Base-by-base conservation (phyloP, 2,797 vertebrate species). In the Gila robusta region DNA sequence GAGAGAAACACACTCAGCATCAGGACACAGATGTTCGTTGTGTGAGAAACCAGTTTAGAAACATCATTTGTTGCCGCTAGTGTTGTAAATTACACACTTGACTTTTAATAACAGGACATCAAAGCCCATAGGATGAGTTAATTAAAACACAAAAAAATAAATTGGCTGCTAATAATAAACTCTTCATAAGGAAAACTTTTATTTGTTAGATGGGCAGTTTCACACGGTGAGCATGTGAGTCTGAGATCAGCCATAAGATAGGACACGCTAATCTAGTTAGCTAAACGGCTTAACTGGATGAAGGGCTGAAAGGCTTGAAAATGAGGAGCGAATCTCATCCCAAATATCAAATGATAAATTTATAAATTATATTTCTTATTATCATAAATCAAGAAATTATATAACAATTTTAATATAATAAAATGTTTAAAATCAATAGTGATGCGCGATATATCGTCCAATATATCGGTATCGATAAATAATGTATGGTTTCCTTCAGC, bases 201-300 rank as follows among this genome's bases (percentile, higher is more conserved):
- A 77, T 77, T n/a, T 14, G 49, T 49, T 23, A 28, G 44, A 17
- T 26, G 32, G 47, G 47, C 4, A 19, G 9, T 32, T 35, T 52
- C 52, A 74, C 19, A 56, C 73, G 0, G 23, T 2, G 76, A 62
- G 52, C 76, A 59, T 39, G 49, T 77, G 49, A n/a, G 35, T 41
- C 11, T 39, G 49, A 16, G 12, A 39, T 78, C 76, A 41, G 39
- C 14, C 2, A 2, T 6, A 26, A 26, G 41, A 47, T 14, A 72
- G 41, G 41, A 21, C n/a, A 41, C 37, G 2, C 21, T 52, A 54
- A 71, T 56, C 92, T 92, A 94, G 86, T 88, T 88, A 89, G 90
- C 82, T 91, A 79, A 91, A 86, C 91, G 93, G 87, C 89, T 92
- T 94, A 94, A 93, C 91, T 84, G 93, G 92, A 94, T 95, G 94